These are phyloP conservation scores for Colletes collaris DNA, from an alignment of 2,888 invertebrate species.

Conservation along the genomic window DNA sequence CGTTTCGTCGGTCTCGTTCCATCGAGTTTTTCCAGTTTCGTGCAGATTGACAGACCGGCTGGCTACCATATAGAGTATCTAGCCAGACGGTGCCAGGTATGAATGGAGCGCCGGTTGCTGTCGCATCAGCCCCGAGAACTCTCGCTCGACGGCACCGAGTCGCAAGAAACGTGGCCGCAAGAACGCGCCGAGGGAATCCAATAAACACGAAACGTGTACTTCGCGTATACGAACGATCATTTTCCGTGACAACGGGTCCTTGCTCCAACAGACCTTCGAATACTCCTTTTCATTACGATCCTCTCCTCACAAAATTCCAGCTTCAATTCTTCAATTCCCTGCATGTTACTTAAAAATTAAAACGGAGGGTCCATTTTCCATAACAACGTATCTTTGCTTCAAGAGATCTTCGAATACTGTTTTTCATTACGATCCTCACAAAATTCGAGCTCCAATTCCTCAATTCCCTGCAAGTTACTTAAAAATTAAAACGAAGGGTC, in stretches of 20 bases:
- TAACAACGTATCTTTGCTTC: no score
- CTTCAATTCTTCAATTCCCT: no score
- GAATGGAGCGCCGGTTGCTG: slow-evolving; percentile 72
- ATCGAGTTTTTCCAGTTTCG: slow-evolving; percentile 70
- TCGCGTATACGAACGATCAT: slow-evolving; percentile 15
- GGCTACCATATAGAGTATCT: slow-evolving; percentile 74
- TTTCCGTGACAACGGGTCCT: slow-evolving; percentile 3
- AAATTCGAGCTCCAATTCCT: no score
- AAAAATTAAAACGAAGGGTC: no score
- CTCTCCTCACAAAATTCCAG: no score
- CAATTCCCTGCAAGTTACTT: no score
- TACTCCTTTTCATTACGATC: no score
- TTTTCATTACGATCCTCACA: no score
- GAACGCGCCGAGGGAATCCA: slow-evolving; percentile 49
- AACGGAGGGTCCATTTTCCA: no score
- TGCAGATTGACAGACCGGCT: slow-evolving; percentile 68
- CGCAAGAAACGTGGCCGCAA: slow-evolving; percentile 44
- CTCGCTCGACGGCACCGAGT: slow-evolving; percentile 35
- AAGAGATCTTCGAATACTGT: no score
- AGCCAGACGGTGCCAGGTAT: slow-evolving; percentile 62
- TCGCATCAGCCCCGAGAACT: slow-evolving; percentile 52
- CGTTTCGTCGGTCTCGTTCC: slow-evolving; percentile 54
- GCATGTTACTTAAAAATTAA: no score
- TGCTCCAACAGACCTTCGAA: no score
- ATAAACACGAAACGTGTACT: slow-evolving; percentile 39